A percentile compares a stretch with the other conserved stretches of the same genome.
Evolutionary conservation across 2,888 invertebrate species (phyloP).

Genomic region (Drosophila crucigera): DNA sequence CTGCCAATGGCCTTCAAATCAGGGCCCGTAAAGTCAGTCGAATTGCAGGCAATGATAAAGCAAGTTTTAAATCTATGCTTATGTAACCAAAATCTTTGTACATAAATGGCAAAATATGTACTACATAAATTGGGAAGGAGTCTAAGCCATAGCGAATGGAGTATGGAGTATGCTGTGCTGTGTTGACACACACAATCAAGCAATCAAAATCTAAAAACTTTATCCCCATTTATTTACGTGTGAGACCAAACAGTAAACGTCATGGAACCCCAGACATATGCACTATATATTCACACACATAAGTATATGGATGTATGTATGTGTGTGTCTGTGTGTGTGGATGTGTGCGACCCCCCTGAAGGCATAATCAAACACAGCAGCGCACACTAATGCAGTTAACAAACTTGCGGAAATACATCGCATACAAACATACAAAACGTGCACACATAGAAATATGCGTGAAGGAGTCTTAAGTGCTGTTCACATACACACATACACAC

Average conservation of each 20-base stretch:
- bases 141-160: background rate
- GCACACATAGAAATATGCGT: conserved; percentile 50
- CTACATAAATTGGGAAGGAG: conserved; percentile 10
- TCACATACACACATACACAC: conserved; percentile 35
- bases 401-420: conserved; percentile 72
- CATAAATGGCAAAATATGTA: conserved; percentile 10
- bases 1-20: conserved; percentile 35
- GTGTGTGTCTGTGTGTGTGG: conserved; percentile 40
- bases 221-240: conserved; percentile 71
- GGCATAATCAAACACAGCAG: conserved; percentile 78
- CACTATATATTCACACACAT: conserved; percentile 3
- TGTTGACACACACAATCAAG: conserved; percentile 81
- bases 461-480: conserved; percentile 69
- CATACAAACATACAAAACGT: conserved; percentile 33
- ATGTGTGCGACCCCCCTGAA: conserved; percentile 52
- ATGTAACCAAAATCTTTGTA: conserved; percentile 51
- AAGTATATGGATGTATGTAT: conserved; percentile 8
- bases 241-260: conserved; percentile 61
- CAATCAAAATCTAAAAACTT: conserved; percentile 82
- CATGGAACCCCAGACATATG: conserved; percentile 41
- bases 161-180: conserved; percentile 3
- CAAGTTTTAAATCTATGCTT: conserved; percentile 52
- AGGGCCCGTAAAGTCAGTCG: conserved; percentile 47
- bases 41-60: conserved; percentile 46
- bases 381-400: conserved; percentile 80